Evolutionary conservation across 2,888 invertebrate genomes (phyloP).

Genomic region (Trachelus iudaicus): DNA sequence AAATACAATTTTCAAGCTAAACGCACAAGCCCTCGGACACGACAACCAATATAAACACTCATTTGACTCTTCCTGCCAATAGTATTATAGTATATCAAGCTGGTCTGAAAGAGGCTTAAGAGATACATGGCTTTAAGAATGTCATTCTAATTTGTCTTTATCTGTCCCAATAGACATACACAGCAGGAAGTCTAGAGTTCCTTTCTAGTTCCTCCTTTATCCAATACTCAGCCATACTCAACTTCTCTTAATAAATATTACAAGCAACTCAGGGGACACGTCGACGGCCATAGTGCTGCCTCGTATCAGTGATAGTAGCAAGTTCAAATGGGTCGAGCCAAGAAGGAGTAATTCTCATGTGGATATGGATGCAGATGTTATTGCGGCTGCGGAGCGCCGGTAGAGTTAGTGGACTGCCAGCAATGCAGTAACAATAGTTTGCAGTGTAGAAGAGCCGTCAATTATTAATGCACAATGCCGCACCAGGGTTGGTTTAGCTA

Average conservation of each 20-base stretch:
- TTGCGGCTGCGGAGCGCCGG: not conserved
- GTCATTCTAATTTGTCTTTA: conserved; percentile 21
- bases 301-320: not conserved
- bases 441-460: conserved; percentile 18
- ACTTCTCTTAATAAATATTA: conserved; percentile 18
- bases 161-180: conserved; percentile 25
- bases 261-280: conserved; percentile 19
- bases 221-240: not conserved
- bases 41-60: not conserved
- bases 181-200: conserved; percentile 7
- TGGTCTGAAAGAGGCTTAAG: not conserved
- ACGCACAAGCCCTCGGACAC: not conserved
- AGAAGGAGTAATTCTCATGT: not conserved
- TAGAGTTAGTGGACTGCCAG: conserved; percentile 3
- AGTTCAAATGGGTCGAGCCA: not conserved
- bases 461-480: not conserved
- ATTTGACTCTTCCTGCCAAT: not conserved
- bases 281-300: conserved; percentile 12
- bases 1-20: not conserved
- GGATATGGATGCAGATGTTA: not conserved
- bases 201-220: conserved; percentile 1
- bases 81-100: not conserved
- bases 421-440: conserved; percentile 18
- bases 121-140: not conserved
- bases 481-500: not conserved